These are phyloP conservation scores for Phenacoccus solenopsis DNA, from an alignment of 1,140 invertebrate species.

Conservation along the genomic window DNA sequence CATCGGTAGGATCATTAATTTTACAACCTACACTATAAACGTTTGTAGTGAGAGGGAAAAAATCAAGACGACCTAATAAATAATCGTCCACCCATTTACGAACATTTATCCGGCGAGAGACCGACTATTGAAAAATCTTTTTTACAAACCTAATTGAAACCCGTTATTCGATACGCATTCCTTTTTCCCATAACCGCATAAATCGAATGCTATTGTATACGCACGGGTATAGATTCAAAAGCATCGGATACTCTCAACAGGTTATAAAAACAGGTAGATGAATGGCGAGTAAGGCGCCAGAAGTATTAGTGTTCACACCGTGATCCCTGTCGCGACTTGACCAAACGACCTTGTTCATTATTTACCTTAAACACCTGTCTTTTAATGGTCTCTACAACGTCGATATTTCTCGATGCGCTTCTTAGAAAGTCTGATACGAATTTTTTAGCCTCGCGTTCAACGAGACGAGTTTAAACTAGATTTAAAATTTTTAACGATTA, in stretches of 20 bases:
- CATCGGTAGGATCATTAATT: too few relatives aligned
- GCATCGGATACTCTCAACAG: neutral
- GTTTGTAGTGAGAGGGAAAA: too few relatives aligned
- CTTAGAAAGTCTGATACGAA: neutral
- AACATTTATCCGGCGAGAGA: too few relatives aligned
- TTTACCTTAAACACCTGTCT: constrained; percentile 16
- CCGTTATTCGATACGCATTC: constrained; percentile 1
- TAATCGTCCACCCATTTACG: too few relatives aligned
- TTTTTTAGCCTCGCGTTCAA: too few relatives aligned
- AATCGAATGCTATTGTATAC: neutral
- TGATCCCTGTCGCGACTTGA: constrained; percentile 16
- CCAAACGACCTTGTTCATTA: constrained; percentile 15
- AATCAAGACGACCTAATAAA: too few relatives aligned
- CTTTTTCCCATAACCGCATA: neutral
- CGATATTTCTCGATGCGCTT: neutral
- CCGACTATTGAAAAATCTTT: neutral
- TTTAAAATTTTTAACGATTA: neutral
- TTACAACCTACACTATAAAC: too few relatives aligned
- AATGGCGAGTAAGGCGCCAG: constrained; percentile 15
- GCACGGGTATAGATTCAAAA: neutral
- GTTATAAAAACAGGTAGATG: constrained; percentile 14
- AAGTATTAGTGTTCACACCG: constrained; percentile 14
- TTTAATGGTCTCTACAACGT: neutral
- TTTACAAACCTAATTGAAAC: neutral
- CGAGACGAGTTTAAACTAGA: neutral